Evolutionary conservation across 2,113 vertebrate species (phyloP).

Genomic region (Poicephalus gulielmi): DNA sequence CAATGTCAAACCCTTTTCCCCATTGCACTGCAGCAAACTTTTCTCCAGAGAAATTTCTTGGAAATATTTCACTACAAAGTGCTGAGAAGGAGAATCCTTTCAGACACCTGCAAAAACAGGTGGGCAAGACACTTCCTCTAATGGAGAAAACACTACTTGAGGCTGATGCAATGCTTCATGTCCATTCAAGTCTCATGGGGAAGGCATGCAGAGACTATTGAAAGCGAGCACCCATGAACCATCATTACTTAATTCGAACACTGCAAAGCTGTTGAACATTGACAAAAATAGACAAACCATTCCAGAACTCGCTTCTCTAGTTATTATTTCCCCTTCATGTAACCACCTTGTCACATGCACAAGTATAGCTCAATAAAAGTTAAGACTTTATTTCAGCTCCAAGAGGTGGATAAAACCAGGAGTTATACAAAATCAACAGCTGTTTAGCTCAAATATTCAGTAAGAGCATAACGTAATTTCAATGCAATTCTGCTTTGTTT

Average conservation of each 20-base stretch:
- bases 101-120: neutral
- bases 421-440: neutral
- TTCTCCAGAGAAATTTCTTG: neutral
- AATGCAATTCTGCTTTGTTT: neutral
- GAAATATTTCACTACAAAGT: neutral
- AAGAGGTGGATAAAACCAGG: neutral
- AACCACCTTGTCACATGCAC: neutral
- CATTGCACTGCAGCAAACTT: neutral
- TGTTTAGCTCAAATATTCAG: neutral
- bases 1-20: neutral
- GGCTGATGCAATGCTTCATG: neutral
- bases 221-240: neutral
- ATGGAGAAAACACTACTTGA: neutral
- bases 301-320: neutral
- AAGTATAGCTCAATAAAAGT: neutral
- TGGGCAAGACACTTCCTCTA: neutral
- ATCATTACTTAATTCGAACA: neutral
- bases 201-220: constrained; percentile 30
- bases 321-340: neutral
- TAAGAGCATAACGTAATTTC: neutral
- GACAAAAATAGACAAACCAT: neutral
- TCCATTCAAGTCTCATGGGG: constrained; percentile 27
- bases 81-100: neutral
- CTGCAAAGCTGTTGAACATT: neutral
- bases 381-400: neutral